phyloP scores from a whole-genome alignment of 2,113 vertebrate species.

The Cardinalis cardinalis region DNA sequence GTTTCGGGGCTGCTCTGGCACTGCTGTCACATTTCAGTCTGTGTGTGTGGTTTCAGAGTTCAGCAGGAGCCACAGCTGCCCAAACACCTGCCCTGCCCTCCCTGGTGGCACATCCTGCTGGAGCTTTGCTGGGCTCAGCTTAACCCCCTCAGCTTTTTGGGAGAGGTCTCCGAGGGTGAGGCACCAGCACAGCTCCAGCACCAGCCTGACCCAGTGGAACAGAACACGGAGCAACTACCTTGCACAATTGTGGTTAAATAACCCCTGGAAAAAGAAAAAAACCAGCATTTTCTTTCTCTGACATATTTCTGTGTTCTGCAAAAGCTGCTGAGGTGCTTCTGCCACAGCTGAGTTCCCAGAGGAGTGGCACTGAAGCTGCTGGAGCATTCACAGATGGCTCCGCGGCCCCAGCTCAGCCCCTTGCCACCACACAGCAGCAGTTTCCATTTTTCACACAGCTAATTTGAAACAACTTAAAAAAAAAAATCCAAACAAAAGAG shows the following conservation, averaged over 20 bases:
- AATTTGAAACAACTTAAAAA: background rate
- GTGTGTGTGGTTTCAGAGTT: accelerated
- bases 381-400: background rate
- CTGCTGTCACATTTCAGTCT: accelerated
- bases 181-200: background rate
- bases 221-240: accelerated
- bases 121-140: background rate
- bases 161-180: background rate
- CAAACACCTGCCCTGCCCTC: background rate
- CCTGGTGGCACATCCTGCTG: background rate
- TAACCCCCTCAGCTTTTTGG: accelerated
- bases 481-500: background rate
- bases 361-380: background rate
- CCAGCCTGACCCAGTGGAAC: background rate
- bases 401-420: background rate
- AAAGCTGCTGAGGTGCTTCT: background rate
- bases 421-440: background rate
- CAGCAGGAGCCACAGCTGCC: background rate
- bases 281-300: background rate
- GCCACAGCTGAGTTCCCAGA: background rate
- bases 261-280: background rate
- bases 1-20: background rate
- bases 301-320: accelerated
- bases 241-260: accelerated
- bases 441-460: background rate